phyloP scores from a whole-genome alignment of 2,797 vertebrate species.

The Lagocephalus sceleratus region DNA sequence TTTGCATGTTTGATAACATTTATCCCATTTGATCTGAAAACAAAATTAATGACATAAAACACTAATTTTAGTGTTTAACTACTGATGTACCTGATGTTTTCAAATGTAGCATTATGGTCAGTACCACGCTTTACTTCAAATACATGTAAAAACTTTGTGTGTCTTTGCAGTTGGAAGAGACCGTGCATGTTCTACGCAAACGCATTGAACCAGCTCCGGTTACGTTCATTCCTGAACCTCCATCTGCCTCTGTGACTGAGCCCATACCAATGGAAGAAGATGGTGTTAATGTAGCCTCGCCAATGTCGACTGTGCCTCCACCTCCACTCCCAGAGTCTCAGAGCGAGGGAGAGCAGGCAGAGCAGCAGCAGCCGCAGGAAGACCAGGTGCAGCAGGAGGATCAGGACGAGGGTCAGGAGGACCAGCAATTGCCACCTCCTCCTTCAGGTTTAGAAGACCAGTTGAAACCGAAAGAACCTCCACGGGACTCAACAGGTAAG shows the following conservation, averaged over 20 bases:
- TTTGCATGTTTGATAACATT: not conserved
- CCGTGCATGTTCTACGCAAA: slow-evolving; percentile 79
- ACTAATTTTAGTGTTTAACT: not conserved
- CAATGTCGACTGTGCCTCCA: slow-evolving; percentile 52
- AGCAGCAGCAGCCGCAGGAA: slow-evolving; percentile 41
- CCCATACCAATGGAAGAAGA: slow-evolving; percentile 59
- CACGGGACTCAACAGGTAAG: slow-evolving; percentile 58
- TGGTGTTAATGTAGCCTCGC: slow-evolving; percentile 47
- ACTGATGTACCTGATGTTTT: not conserved
- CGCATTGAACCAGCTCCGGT: slow-evolving; percentile 71
- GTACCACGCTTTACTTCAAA: too few relatives aligned
- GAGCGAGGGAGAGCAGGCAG: slow-evolving; percentile 61
- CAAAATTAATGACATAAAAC: not conserved
- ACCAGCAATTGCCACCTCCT: slow-evolving; percentile 50
- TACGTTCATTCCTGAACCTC: slow-evolving; percentile 52
- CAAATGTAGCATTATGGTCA: not conserved
- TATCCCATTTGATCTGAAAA: not conserved
- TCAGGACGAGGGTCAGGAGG: slow-evolving; percentile 42
- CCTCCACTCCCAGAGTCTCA: slow-evolving; percentile 64
- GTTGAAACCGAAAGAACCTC: slow-evolving; percentile 32
- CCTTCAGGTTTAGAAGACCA: slow-evolving; percentile 52
- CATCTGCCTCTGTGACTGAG: slow-evolving; percentile 45
- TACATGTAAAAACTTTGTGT: not conserved
- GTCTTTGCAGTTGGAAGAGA: slow-evolving; percentile 82
- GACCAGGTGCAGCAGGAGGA: not conserved